Base-by-base conservation (phyloP, 2,797 vertebrate genomes). In the Ceryle rudis region DNA sequence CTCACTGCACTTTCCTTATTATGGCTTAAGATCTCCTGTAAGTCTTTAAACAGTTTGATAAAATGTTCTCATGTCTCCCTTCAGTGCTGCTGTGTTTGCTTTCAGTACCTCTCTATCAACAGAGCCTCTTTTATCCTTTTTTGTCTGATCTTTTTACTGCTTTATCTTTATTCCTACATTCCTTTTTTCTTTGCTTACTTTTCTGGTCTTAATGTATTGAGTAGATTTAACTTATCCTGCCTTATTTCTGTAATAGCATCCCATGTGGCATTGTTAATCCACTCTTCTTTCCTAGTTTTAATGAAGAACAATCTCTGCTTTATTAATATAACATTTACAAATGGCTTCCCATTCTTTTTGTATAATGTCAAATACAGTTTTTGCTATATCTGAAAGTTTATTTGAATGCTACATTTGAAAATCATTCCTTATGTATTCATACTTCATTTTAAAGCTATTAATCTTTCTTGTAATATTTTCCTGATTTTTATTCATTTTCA, bases 281-380 rank as follows among this genome's bases (percentile, higher is more conserved):
- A 60, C n/a, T 90, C 20, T 73, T 94, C 74, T 87, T 95, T 89
- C 23, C 65, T 72, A 26, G 22, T 90, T 93, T 94, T 80, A 79
- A 61, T 93, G 81, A 95, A 90, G 51, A 95, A 69, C 13, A 33
- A 72, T 89, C 72, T 92, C 47, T 84, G 21, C 46, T 84, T 21
- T 66, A 81, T 69, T 94, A 88, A 79, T 93, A 23, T 33, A 79
- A 81, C 91, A 89, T 89, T 93, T 90, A 90, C 61, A 35, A 79
- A 62, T 93, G 80, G 14, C 46, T 96, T 93, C 46, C 52, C 41
- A 14, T 77, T 60, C 79, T 71, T 93, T 83, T 86, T 91, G 7
- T 46, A 28, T 85, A 72, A 82, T 51, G 72, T 88, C 82, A 94
- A 58, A 64, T 28, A 64, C 10, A 39, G 20, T 90, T 90, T 86